A percentile compares a stretch with the other conserved stretches of the same genome.
phyloP scores from a whole-genome alignment of 1,140 invertebrate species.

The Aphelinus certus region DNA sequence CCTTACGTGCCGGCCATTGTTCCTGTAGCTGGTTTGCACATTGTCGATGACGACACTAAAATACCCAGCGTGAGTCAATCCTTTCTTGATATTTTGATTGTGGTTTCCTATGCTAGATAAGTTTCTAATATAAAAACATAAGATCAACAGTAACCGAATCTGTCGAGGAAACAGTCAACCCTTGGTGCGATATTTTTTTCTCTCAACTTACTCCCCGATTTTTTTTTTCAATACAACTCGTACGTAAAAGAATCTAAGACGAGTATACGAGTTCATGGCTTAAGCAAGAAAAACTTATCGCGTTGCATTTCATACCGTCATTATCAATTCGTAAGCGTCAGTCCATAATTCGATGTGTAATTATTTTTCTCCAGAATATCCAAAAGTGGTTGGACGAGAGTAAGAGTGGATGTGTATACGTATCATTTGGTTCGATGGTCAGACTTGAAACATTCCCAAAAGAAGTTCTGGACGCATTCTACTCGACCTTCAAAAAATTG shows the following conservation, averaged over 20 bases:
- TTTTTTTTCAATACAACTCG: no score
- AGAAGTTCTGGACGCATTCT: constrained; percentile 45
- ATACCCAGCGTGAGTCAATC: constrained; percentile 44
- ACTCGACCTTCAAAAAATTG: constrained; percentile 50
- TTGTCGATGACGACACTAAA: constrained; percentile 46
- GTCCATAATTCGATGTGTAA: no score
- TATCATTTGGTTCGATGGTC: constrained; percentile 77
- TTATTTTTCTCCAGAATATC: background rate
- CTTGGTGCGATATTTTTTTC: background rate
- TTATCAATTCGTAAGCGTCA: background rate
- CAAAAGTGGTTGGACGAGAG: constrained; percentile 74
- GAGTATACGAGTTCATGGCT: no score
- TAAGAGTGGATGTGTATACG: constrained; percentile 74
- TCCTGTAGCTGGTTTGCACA: constrained; percentile 55
- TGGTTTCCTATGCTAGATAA: background rate
- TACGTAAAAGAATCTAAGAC: background rate
- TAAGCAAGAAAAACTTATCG: no score
- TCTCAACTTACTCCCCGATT: background rate
- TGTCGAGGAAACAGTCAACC: no score
- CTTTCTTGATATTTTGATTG: no score
- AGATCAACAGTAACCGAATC: background rate
- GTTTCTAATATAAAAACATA: no score
- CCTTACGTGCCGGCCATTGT: constrained; percentile 61
- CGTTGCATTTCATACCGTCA: no score
- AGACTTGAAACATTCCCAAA: constrained; percentile 69